A percentile compares a stretch with the other conserved stretches of the same genome.
phyloP scores from a whole-genome alignment of 2,797 vertebrate genomes.

The Aldrovandia affinis region DNA sequence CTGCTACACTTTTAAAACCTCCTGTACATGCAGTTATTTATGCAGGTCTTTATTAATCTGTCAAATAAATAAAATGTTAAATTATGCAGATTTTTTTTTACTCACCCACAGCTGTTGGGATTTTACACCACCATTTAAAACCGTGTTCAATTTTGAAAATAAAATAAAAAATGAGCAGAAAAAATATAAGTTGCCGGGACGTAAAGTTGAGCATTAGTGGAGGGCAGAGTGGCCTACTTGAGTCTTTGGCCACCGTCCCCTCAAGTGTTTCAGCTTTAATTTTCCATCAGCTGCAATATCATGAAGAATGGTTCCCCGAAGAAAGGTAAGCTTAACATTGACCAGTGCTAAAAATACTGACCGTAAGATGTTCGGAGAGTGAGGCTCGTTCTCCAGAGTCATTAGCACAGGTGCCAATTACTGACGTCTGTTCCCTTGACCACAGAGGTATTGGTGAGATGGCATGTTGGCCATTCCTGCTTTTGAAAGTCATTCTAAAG shows the following conservation, averaged over 20 bases:
- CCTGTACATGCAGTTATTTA: too few species aligned
- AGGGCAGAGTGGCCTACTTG: constrained; percentile 83
- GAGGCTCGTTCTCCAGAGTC: constrained; percentile 83
- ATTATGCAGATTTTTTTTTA: not conserved
- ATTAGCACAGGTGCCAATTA: constrained; percentile 82
- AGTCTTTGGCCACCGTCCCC: constrained; percentile 77
- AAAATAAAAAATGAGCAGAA: constrained; percentile 52
- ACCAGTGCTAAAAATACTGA: constrained; percentile 84
- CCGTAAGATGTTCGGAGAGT: constrained; percentile 84
- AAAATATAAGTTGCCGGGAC: constrained; percentile 48
- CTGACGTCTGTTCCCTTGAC: constrained; percentile 75
- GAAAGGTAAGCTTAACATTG: constrained; percentile 80
- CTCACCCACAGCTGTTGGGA: constrained; percentile 46
- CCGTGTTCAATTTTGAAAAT: constrained; percentile 56
- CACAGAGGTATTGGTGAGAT: constrained; percentile 65
- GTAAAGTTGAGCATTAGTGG: constrained; percentile 76
- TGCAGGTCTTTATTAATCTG: not conserved
- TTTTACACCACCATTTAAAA: constrained; percentile 61
- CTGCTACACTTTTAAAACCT: too few species aligned
- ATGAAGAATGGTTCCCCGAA: constrained; percentile 77
- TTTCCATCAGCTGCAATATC: constrained; percentile 79
- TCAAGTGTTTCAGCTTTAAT: constrained; percentile 85
- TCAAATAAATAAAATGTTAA: not conserved
- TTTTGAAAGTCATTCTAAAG: constrained; percentile 83
- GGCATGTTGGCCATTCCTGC: constrained; percentile 63